Conservation (phyloP, 2,113 vertebrate genomes). For the Halichoerus grypus region DNA sequence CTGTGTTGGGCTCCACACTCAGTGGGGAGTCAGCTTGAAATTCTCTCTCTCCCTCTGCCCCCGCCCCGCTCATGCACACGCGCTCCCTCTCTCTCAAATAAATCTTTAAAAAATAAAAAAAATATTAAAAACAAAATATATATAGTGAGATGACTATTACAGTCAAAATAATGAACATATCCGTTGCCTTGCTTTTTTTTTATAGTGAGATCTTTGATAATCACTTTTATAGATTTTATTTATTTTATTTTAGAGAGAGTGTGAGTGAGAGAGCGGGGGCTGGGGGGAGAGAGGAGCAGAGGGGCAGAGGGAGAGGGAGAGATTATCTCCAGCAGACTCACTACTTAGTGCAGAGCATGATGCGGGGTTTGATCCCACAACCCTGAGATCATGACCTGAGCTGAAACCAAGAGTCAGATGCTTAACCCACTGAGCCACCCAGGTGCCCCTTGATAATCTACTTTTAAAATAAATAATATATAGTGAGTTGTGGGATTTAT, state of each 20-base stretch:
- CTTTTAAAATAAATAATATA: slow-evolving; percentile 10
- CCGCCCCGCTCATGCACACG: neutral
- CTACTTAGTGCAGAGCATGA: neutral
- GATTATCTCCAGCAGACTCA: neutral
- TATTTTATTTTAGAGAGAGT: neutral
- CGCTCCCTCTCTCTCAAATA: neutral
- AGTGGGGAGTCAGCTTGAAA: neutral
- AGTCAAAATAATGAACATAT: neutral
- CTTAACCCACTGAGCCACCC: neutral
- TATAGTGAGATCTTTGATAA: neutral
- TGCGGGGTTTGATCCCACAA: neutral
- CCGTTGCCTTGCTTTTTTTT: neutral
- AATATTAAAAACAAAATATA: neutral
- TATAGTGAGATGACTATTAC: neutral
- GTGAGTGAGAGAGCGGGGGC: neutral
- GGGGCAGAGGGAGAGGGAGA: neutral
- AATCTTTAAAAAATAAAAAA: neutral
- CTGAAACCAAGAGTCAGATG: neutral
- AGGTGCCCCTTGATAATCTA: neutral
- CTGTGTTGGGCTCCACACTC: neutral
- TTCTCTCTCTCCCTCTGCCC: neutral
- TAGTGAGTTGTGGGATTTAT: neutral
- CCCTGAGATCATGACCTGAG: neutral
- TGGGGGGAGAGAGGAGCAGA: neutral
- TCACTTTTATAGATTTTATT: neutral